phyloP scores from a whole-genome alignment of 2,113 vertebrate genomes.

The Phrynocephalus versicolor region DNA sequence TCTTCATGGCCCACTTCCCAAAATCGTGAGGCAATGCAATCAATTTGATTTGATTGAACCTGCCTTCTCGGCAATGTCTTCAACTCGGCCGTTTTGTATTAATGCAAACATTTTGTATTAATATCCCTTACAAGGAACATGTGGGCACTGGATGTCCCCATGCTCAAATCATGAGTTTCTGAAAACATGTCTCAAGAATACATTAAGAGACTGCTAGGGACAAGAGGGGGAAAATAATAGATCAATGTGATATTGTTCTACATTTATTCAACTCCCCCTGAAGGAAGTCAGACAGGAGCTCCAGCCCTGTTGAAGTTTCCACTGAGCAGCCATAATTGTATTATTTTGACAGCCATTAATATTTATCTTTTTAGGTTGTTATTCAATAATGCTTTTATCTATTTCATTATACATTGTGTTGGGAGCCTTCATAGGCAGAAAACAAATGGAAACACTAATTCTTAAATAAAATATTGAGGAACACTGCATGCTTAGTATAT shows the following conservation, averaged over 20 bases:
- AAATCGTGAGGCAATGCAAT: rapidly evolving
- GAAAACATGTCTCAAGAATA: background rate
- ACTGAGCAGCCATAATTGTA: no score
- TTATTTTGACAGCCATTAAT: no score
- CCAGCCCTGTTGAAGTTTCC: no score
- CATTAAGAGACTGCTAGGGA: background rate
- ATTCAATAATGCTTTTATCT: no score
- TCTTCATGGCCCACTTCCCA: background rate
- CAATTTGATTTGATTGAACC: background rate
- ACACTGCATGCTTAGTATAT: background rate
- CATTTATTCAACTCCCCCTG: no score
- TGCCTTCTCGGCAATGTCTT: background rate
- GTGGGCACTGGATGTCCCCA: background rate
- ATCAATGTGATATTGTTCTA: background rate
- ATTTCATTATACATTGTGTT: no score
- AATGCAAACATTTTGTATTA: background rate
- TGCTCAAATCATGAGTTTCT: background rate
- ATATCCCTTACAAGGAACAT: background rate
- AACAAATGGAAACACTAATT: no score
- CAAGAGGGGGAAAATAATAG: background rate
- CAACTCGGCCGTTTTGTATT: background rate
- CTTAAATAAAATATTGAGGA: no score
- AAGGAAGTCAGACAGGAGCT: no score
- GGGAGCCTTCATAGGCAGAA: no score
- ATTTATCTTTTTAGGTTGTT: no score